A percentile compares a stretch with the other conserved stretches of the same genome.
These are phyloP conservation scores for Cotesia congregata DNA, from an alignment of 2,888 invertebrate species.

Conservation along the genomic window DNA sequence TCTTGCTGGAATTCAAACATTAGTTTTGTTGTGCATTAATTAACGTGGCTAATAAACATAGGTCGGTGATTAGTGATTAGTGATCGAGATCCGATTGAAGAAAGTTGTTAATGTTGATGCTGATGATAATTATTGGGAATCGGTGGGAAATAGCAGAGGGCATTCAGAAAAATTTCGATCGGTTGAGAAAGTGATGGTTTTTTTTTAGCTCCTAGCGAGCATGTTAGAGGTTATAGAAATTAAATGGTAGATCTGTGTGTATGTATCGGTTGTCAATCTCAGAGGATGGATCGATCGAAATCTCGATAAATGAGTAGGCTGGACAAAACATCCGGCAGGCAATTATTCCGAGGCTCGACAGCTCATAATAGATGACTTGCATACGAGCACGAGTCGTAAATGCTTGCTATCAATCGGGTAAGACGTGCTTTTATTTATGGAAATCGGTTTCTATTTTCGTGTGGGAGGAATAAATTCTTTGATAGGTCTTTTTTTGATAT, in stretches of 20 bases:
- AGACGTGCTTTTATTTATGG: constrained; percentile 10
- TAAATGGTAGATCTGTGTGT: not conserved
- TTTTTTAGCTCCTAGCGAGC: not conserved
- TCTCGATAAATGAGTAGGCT: constrained; percentile 23
- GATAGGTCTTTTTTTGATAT: no score
- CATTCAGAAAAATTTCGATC: no score
- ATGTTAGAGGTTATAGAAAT: not conserved
- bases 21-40: constrained; percentile 30
- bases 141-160: no score
- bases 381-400: constrained; percentile 41
- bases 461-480: not conserved
- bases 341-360: constrained; percentile 27
- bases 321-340: constrained; percentile 41
- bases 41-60: not conserved
- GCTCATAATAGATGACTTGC: constrained; percentile 48
- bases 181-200: not conserved
- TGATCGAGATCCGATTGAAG: no score
- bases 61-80: no score
- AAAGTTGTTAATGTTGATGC: no score
- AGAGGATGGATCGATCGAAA: constrained; percentile 15
- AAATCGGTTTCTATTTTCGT: not conserved
- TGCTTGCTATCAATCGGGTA: constrained; percentile 24
- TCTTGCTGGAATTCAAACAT: constrained; percentile 25
- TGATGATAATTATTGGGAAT: no score
- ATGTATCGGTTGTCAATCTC: constrained; percentile 8